Conservation (phyloP, 2,797 vertebrate species). For the Lepilemur septentrionalis region DNA sequence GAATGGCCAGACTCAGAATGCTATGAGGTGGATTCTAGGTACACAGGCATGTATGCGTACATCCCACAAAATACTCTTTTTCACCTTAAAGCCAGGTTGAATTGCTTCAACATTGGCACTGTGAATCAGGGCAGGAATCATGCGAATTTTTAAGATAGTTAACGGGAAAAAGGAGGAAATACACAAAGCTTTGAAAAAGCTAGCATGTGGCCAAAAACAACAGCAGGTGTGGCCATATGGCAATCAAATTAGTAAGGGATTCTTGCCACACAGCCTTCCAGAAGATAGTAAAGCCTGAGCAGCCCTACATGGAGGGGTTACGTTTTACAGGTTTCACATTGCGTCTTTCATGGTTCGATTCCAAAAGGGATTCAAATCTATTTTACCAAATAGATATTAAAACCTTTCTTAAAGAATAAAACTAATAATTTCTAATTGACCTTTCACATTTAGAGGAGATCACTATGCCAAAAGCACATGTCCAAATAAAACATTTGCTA, state of each 20-base stretch:
- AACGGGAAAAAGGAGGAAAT: slow-evolving; percentile 35
- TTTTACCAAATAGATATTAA: background rate
- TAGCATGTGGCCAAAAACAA: slow-evolving; percentile 58
- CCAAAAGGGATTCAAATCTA: slow-evolving; percentile 21
- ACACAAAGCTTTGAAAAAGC: slow-evolving; percentile 48
- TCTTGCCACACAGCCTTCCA: slow-evolving; percentile 58
- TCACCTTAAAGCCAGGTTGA: background rate
- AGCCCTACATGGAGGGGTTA: background rate
- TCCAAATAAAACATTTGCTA: slow-evolving; percentile 38
- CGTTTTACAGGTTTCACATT: background rate
- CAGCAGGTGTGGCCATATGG: slow-evolving; percentile 70
- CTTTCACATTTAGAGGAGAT: background rate
- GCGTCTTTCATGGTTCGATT: background rate
- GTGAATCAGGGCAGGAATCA: background rate
- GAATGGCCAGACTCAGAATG: background rate
- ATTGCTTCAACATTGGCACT: background rate
- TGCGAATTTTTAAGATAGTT: slow-evolving; percentile 31
- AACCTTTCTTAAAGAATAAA: slow-evolving; percentile 19
- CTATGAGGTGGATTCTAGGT: background rate
- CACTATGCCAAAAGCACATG: background rate
- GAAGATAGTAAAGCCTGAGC: background rate
- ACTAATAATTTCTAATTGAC: slow-evolving; percentile 15
- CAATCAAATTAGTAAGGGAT: slow-evolving; percentile 41
- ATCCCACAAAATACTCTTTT: background rate
- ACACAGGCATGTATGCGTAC: background rate